Evolutionary conservation across 1,140 invertebrate species (phyloP).

Genomic region (Pemphigus obesinymphae): DNA sequence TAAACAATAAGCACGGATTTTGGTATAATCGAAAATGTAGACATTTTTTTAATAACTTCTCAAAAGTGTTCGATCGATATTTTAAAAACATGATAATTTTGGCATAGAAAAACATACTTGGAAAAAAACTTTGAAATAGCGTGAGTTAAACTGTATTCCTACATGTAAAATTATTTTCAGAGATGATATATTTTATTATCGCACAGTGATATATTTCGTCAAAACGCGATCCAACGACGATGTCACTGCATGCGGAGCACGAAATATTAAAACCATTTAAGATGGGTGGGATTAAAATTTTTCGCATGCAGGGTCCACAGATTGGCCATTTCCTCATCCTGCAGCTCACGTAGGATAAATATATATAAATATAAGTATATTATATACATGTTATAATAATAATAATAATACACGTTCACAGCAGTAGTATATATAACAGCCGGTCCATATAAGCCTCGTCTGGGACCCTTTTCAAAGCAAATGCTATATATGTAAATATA

Average conservation of each 20-base stretch:
- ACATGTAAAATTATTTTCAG: too few species aligned
- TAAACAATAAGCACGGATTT: too few species aligned
- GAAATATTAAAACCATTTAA: background rate
- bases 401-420: background rate
- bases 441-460: background rate
- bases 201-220: background rate
- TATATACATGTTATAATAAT: background rate
- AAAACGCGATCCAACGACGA: background rate
- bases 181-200: background rate
- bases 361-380: too few species aligned
- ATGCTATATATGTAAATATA: background rate
- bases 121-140: too few species aligned
- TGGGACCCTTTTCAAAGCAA: background rate
- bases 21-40: too few species aligned
- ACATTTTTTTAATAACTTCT: too few species aligned
- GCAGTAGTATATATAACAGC: background rate
- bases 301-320: constrained; percentile 31
- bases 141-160: too few species aligned
- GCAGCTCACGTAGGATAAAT: background rate
- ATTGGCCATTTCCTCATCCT: constrained; percentile 40
- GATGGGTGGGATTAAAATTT: constrained; percentile 37
- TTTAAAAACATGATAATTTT: too few species aligned
- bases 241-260: background rate
- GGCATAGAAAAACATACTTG: too few species aligned
- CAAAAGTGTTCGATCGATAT: too few species aligned